phyloP scores from a whole-genome alignment of 2,797 vertebrate genomes.

The Lepilemur septentrionalis region DNA sequence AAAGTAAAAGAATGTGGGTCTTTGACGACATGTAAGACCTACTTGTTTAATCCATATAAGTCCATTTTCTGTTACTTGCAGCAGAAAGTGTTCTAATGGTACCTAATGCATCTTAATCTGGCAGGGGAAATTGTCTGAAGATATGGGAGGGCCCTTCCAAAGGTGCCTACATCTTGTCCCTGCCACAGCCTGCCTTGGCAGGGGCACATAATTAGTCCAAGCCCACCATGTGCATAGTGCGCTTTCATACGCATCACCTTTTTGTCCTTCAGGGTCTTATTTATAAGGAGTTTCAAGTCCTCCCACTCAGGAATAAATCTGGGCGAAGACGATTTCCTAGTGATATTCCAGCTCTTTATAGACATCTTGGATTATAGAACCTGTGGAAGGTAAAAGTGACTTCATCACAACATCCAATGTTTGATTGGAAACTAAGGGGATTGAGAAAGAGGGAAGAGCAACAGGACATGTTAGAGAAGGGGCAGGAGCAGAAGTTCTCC shows the following conservation, averaged over 20 bases:
- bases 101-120: not conserved
- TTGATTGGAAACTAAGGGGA: not conserved
- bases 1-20: not conserved
- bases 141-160: not conserved
- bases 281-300: constrained; percentile 49
- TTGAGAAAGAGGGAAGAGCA: not conserved
- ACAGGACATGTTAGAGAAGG: not conserved
- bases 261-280: not conserved
- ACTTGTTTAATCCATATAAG: not conserved
- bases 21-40: not conserved
- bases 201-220: not conserved
- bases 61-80: not conserved
- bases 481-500: not conserved
- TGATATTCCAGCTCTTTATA: not conserved
- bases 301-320: constrained; percentile 66
- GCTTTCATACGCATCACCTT: constrained; percentile 40
- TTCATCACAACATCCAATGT: not conserved
- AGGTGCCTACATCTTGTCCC: not conserved
- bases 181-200: not conserved
- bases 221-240: not conserved
- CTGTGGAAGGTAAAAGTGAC: constrained; percentile 9
- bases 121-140: not conserved
- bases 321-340: not conserved
- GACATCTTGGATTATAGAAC: constrained; percentile 26
- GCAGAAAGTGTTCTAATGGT: constrained; percentile 4